A percentile compares a stretch with the other conserved stretches of the same genome.
phyloP scores from a whole-genome alignment of 2,888 invertebrate species.

The Spisula subtruncata region DNA sequence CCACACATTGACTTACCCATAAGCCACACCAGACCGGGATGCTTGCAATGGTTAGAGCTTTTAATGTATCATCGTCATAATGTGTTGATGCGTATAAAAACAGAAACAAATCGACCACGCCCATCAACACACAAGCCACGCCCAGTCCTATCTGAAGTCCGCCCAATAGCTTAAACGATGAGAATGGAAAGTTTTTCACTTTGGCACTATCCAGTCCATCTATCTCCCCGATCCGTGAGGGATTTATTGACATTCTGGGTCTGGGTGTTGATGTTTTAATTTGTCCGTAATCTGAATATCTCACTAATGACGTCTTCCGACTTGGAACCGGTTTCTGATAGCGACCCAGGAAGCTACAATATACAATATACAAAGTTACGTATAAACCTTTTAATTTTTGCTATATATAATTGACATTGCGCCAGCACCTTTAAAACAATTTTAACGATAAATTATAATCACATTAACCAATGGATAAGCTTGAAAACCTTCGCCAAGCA shows the following conservation, averaged over 20 bases:
- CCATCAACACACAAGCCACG: constrained; percentile 71
- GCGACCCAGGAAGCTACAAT: constrained; percentile 12
- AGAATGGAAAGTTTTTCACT: constrained; percentile 75
- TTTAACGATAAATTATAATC: too few species aligned
- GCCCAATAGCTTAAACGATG: constrained; percentile 76
- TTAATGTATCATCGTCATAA: constrained; percentile 64
- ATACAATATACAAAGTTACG: not conserved
- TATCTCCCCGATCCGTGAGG: constrained; percentile 46
- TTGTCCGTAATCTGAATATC: constrained; percentile 1
- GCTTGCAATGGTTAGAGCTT: constrained; percentile 75
- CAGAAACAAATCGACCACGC: constrained; percentile 75
- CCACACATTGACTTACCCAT: constrained; percentile 72
- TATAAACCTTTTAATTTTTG: not conserved
- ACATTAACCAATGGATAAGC: too few species aligned
- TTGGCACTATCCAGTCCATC: constrained; percentile 73
- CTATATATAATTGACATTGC: too few species aligned
- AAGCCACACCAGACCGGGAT: constrained; percentile 81
- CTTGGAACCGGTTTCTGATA: not conserved
- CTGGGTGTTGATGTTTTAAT: constrained; percentile 22
- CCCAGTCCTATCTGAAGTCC: constrained; percentile 77
- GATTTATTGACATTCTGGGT: constrained; percentile 12
- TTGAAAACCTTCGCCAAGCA: too few species aligned
- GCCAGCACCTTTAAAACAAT: too few species aligned
- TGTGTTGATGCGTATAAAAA: constrained; percentile 69
- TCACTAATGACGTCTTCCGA: not conserved